A percentile compares a stretch with the other conserved stretches of the same genome.
These are phyloP conservation scores for Temnothorax longispinosus DNA, from an alignment of 1,140 invertebrate species.

Conservation along the genomic window DNA sequence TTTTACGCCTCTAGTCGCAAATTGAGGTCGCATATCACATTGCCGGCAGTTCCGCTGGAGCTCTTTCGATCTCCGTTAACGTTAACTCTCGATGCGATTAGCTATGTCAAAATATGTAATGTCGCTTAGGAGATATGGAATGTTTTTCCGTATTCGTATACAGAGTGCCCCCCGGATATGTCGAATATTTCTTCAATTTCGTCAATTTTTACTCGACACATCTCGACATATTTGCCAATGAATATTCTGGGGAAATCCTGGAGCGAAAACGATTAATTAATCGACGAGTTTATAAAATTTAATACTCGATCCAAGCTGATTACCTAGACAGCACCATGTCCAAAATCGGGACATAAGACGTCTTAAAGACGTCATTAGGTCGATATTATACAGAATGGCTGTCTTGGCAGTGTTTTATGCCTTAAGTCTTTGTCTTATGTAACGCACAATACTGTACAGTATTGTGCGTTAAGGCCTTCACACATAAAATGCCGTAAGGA, in stretches of 20 bases:
- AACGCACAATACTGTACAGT: no score
- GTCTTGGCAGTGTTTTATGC: no score
- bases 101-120: conserved; percentile 36
- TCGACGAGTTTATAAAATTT: background rate
- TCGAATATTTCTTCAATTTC: background rate
- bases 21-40: conserved; percentile 46
- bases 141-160: conserved; percentile 20
- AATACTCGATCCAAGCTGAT: background rate
- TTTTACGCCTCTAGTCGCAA: conserved; percentile 35
- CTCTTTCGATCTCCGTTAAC: conserved; percentile 41
- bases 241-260: background rate
- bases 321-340: no score
- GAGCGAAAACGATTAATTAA: background rate
- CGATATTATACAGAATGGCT: no score
- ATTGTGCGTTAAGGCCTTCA: no score
- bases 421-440: no score
- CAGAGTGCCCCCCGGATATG: conserved; percentile 7
- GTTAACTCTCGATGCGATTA: conserved; percentile 42
- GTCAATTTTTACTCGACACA: background rate
- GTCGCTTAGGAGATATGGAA: conserved; percentile 45
- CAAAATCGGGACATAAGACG: no score
- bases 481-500: no score
- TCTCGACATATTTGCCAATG: no score
- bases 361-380: no score
- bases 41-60: conserved; percentile 42